Conservation (phyloP, 2,888 invertebrate genomes). For the Cyclophora albipunctata region DNA sequence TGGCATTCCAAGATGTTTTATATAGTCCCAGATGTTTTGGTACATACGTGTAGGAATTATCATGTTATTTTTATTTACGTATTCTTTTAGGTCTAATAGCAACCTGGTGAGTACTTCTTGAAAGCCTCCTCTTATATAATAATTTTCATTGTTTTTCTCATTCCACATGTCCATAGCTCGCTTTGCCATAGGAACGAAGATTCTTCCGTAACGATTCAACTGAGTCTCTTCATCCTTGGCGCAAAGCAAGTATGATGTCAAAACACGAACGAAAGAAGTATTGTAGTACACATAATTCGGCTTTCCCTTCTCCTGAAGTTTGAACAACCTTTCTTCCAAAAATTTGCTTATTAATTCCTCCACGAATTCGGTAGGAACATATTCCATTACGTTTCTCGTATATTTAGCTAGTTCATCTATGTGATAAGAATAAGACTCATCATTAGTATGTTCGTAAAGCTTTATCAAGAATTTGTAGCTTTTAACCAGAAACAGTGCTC, state of each 20-base stretch:
- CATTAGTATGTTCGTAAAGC: constrained; percentile 19
- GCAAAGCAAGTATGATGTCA: constrained; percentile 38
- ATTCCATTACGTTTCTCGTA: constrained; percentile 36
- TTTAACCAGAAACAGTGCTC: constrained; percentile 37
- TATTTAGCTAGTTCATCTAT: constrained; percentile 23
- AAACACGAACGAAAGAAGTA: constrained; percentile 13
- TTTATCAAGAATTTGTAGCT: constrained; percentile 41
- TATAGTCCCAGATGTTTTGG: constrained; percentile 23
- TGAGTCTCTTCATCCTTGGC: constrained; percentile 33
- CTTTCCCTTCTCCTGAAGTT: too few species aligned
- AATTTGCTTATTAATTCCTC: constrained; percentile 32
- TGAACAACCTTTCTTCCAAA: constrained; percentile 26
- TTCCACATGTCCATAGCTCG: constrained; percentile 30
- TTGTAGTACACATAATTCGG: too few species aligned
- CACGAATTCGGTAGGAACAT: constrained; percentile 35
- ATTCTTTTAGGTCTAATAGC: constrained; percentile 25
- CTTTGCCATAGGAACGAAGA: constrained; percentile 36
- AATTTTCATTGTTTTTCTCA: constrained; percentile 19
- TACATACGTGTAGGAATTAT: constrained; percentile 33
- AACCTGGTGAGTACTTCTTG: constrained; percentile 26
- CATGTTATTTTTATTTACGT: constrained; percentile 22
- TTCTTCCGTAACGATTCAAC: constrained; percentile 31
- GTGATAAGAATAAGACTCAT: constrained; percentile 20
- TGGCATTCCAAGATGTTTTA: constrained; percentile 27
- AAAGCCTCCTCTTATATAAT: constrained; percentile 22